A percentile compares a stretch with the other conserved stretches of the same genome.
phyloP scores from a whole-genome alignment of 2,797 vertebrate genomes.

The Siniperca undulata region DNA sequence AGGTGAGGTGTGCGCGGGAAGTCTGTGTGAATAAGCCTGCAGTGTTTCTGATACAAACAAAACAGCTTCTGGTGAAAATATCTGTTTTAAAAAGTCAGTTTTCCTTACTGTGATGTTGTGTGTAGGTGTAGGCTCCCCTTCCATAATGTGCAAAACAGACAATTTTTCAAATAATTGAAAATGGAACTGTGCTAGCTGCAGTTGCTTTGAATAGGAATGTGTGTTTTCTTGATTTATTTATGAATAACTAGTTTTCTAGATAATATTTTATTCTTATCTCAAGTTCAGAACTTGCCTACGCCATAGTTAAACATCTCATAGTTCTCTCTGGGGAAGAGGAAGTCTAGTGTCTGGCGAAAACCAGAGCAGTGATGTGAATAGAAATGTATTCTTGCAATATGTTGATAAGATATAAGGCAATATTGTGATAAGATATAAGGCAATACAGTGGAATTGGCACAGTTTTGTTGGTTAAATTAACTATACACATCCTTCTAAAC shows the following conservation, averaged over 20 bases:
- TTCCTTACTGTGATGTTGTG: background rate
- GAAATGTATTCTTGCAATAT: background rate
- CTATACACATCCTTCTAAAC: background rate
- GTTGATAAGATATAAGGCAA: background rate
- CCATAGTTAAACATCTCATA: constrained; percentile 26
- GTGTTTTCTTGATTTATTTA: background rate
- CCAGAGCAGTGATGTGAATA: background rate
- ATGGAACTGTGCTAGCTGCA: background rate
- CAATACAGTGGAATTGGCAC: background rate
- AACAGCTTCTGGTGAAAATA: background rate
- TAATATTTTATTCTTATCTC: constrained; percentile 16
- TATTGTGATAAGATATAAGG: background rate
- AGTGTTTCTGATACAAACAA: background rate
- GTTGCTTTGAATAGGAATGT: background rate
- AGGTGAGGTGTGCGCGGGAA: constrained; percentile 82
- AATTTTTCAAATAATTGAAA: background rate
- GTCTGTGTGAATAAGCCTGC: background rate
- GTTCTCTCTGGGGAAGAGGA: background rate
- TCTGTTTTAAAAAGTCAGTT: background rate
- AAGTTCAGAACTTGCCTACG: background rate
- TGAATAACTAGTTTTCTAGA: background rate
- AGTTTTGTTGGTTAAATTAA: background rate
- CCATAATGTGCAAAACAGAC: background rate
- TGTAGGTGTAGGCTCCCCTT: background rate
- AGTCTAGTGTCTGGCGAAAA: too few relatives aligned